Evolutionary conservation across 2,888 invertebrate species (phyloP).

Genomic region (Blastobasis adustella): DNA sequence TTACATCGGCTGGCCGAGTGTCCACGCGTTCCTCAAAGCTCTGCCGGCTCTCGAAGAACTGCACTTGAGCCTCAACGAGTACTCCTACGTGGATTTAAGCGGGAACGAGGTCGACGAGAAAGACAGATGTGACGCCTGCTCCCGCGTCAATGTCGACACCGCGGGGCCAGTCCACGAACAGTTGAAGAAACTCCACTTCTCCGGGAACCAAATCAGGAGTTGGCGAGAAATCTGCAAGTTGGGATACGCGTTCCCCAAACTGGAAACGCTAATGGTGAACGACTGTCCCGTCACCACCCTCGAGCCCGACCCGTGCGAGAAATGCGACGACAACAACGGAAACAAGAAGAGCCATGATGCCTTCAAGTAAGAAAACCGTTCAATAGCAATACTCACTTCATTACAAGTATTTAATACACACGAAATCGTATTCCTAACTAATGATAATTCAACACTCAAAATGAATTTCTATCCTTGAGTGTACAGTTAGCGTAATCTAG

Average conservation of each 20-base stretch:
- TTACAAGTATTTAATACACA: too few species aligned
- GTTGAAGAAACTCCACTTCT: constrained; percentile 88
- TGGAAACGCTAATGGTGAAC: constrained; percentile 90
- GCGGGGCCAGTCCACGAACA: constrained; percentile 75
- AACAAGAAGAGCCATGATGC: constrained; percentile 76
- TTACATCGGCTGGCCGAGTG: constrained; percentile 88
- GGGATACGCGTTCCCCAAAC: constrained; percentile 88
- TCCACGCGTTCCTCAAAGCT: constrained; percentile 83
- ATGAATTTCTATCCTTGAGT: neutral
- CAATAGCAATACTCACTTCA: too few species aligned
- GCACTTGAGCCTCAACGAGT: constrained; percentile 94
- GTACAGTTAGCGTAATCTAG: too few species aligned
- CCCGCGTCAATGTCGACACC: constrained; percentile 48
- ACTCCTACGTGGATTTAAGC: constrained; percentile 82
- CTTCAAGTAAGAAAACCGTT: constrained; percentile 65
- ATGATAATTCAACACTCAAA: too few species aligned
- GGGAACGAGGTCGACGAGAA: constrained; percentile 50
- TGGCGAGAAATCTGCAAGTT: constrained; percentile 90
- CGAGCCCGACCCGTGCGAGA: constrained; percentile 77
- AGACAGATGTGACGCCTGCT: constrained; percentile 55
- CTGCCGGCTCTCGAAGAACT: constrained; percentile 90
- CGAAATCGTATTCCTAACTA: too few species aligned
- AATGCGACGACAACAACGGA: constrained; percentile 59
- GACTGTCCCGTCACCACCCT: constrained; percentile 85
- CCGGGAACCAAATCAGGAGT: constrained; percentile 87